Evolutionary conservation across 2,888 invertebrate genomes (phyloP).

Genomic region (Macropis europaea): DNA sequence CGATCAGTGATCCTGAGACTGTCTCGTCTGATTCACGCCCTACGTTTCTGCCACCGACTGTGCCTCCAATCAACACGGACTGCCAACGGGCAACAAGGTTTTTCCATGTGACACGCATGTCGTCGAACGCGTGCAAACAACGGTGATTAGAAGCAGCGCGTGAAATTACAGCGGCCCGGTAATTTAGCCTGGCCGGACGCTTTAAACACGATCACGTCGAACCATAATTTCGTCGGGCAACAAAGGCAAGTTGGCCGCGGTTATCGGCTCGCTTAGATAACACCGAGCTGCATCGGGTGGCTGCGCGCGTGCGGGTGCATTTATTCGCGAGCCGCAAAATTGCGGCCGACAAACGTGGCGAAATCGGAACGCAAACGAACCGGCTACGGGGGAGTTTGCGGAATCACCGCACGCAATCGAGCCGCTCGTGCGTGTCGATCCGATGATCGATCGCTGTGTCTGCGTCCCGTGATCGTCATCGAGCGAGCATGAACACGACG

Average conservation of each 20-base stretch:
- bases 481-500: no score
- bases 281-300: not conserved
- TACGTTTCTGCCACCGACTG: no score
- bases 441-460: not conserved
- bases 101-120: not conserved
- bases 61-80: not conserved
- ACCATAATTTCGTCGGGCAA: constrained; percentile 29
- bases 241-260: constrained; percentile 15
- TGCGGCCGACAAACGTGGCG: constrained; percentile 1
- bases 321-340: constrained; percentile 23
- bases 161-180: constrained; percentile 17
- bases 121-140: not conserved
- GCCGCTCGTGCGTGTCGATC: not conserved
- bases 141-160: constrained; percentile 20
- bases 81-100: not conserved
- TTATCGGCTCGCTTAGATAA: constrained; percentile 27
- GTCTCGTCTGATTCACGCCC: no score
- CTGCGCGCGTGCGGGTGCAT: constrained; percentile 12
- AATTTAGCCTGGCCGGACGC: not conserved
- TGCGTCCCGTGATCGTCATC: no score
- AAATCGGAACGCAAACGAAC: constrained; percentile 29
- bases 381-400: constrained; percentile 5
- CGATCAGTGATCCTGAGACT: no score
- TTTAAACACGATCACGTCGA: not conserved
- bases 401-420: constrained; percentile 20